Evolutionary conservation across 2,797 vertebrate species (phyloP), one percentile per base, ranked within the genome.

Genomic region (Poecile montanus): DNA sequence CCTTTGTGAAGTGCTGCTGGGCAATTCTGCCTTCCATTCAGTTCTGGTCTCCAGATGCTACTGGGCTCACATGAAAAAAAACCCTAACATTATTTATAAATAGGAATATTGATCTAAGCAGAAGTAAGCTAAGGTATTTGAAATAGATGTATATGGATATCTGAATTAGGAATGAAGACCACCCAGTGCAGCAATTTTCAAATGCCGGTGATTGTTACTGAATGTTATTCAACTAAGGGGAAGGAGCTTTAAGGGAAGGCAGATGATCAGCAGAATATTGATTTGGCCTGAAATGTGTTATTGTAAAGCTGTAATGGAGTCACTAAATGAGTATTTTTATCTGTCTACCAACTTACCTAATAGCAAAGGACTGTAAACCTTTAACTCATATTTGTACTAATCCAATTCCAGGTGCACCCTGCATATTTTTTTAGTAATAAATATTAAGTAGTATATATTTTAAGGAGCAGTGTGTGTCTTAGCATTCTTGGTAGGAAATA

Each of bases 341-440:
- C 47, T 17, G 1, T 88, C 47, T 75, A 75, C 82, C 45, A 74
- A 58, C 27, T 91, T 65, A 36, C 27, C 17, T 65, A 85, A 77
- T 9, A 80, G 50, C 57, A 80, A 80, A 85, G 38, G 30, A 44
- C 42, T 68, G 38, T 65, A 94, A 96, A 84, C 38, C 34, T 75
- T 91, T 88, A 83, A 91, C 30, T 89, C 34, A 30, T 92, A 80
- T 88, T 91, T 94, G 30, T 82, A 65, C 58, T 93, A 91, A 95
- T 93, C 89, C 79, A 75, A 88, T 96, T 95, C 89, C 92, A 95
- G 85, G 89, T 95, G 91, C 76, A 81, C 34, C 34, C 32, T 70
- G 48, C 58, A 58, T 95, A 85, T 94, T 95, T 95, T 88, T 85
- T 6, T 78, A 93, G 92, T 57, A 92, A 91, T 95, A 96, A 94